These are phyloP conservation scores for Sebastes nivosus DNA, from an alignment of 2,797 vertebrate species.

Conservation along the genomic window DNA sequence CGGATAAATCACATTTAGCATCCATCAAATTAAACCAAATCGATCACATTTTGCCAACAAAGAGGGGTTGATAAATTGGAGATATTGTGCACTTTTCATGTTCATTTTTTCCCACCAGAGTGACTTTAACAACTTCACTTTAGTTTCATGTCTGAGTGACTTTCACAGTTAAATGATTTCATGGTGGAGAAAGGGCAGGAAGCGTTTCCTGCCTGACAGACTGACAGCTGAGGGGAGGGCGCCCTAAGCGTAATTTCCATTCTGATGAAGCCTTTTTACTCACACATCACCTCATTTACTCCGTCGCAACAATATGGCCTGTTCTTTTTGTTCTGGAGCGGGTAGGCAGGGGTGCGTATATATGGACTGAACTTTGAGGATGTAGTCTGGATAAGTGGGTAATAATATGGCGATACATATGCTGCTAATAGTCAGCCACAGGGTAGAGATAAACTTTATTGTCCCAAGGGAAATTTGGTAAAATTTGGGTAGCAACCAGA, in stretches of 20 bases:
- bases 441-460: too few species aligned
- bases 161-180: conserved; percentile 24
- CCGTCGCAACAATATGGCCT: background rate
- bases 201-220: conserved; percentile 46
- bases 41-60: background rate
- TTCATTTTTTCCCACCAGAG: background rate
- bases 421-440: background rate
- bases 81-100: background rate
- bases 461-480: too few species aligned
- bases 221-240: conserved; percentile 19
- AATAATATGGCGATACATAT: background rate
- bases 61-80: background rate
- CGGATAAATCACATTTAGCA: conserved; percentile 2
- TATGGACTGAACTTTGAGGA: background rate
- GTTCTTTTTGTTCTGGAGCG: background rate
- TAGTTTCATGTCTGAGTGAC: conserved; percentile 17
- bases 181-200: conserved; percentile 36
- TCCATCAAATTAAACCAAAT: background rate
- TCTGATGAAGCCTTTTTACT: conserved; percentile 25
- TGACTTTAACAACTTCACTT: background rate
- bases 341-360: too few species aligned
- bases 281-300: conserved; percentile 21
- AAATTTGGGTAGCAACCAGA: too few species aligned
- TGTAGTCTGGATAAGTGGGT: background rate
- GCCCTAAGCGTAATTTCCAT: conserved; percentile 21